Percentiles rank a stretch among this genome's conserved stretches.
These are phyloP conservation scores for Antitype chi DNA, from an alignment of 2,888 invertebrate species.

Conservation along the genomic window DNA sequence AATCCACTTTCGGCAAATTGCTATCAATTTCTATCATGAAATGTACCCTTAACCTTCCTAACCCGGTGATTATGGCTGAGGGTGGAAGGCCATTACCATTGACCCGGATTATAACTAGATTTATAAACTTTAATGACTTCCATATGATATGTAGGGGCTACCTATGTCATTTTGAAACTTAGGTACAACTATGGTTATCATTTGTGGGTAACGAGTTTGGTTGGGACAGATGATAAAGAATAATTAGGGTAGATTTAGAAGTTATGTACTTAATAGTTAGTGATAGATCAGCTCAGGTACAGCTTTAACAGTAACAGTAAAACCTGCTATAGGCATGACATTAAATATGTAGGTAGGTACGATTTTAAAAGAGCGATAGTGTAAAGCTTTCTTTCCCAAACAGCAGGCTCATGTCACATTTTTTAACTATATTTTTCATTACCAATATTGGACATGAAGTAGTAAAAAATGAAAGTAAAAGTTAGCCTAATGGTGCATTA, in stretches of 20 bases:
- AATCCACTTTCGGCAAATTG: conserved; percentile 57
- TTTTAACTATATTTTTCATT: too few species aligned
- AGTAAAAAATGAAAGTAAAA: too few species aligned
- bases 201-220: neutral
- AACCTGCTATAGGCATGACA: neutral
- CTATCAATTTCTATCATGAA: conserved; percentile 55
- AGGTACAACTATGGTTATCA: conserved; percentile 5
- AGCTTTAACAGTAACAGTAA: neutral
- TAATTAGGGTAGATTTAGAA: conserved; percentile 4
- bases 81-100: conserved; percentile 54
- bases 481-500: too few species aligned
- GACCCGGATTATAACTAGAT: conserved; percentile 64
- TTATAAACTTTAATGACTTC: conserved; percentile 63
- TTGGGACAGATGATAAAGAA: neutral
- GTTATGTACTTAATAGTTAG: neutral
- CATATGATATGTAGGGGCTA: conserved; percentile 34
- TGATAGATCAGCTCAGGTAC: neutral
- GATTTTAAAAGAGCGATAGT: neutral
- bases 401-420: neutral
- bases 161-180: conserved; percentile 19
- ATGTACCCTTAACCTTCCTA: conserved; percentile 8
- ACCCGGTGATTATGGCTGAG: conserved; percentile 54
- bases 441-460: too few species aligned
- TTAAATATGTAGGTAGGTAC: neutral
- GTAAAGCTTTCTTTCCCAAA: neutral